Percentiles rank a stretch among this genome's conserved stretches.
Evolutionary conservation across 2,113 vertebrate species (phyloP).

Genomic region (Reinhardtius hippoglossoides): DNA sequence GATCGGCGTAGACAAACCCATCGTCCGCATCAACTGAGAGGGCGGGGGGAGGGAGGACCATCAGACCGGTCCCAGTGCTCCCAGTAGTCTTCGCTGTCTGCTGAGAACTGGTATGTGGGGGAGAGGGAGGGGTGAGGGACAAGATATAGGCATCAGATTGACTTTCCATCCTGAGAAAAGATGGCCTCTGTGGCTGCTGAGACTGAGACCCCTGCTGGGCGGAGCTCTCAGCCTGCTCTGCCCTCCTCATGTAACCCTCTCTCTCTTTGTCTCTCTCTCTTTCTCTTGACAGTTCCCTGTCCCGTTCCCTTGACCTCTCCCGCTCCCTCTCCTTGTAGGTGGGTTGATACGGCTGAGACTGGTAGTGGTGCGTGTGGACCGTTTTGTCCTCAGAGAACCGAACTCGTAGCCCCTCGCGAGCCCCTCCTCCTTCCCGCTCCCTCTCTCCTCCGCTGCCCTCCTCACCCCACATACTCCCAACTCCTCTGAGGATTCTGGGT

Average conservation of each 20-base stretch:
- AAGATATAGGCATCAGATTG: constrained; percentile 79
- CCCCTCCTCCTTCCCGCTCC: constrained; percentile 78
- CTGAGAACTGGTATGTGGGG: constrained; percentile 64
- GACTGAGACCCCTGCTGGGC: constrained; percentile 66
- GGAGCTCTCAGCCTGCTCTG: constrained; percentile 71
- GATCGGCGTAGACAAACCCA: constrained; percentile 91
- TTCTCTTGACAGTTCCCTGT: constrained; percentile 69
- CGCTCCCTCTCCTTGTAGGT: constrained; percentile 71
- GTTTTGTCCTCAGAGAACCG: constrained; percentile 87
- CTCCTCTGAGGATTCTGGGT: constrained; percentile 77
- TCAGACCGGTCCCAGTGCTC: constrained; percentile 80
- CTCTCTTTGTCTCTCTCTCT: constrained; percentile 76
- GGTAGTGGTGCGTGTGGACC: constrained; percentile 84
- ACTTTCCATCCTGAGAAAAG: constrained; percentile 84
- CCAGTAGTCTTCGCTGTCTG: constrained; percentile 51
- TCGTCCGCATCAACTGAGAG: constrained; percentile 92
- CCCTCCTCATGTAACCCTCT: constrained; percentile 74
- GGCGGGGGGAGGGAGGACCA: constrained; percentile 90
- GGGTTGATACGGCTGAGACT: constrained; percentile 78
- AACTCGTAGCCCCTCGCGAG: constrained; percentile 85
- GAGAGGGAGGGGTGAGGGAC: constrained; percentile 82
- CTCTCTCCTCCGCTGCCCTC: constrained; percentile 73
- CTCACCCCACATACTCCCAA: constrained; percentile 74
- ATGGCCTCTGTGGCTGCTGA: constrained; percentile 72
- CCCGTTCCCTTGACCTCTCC: constrained; percentile 73